Percentiles rank a stretch among this genome's conserved stretches.
Conservation (phyloP, 2,888 invertebrate genomes). For the Drosophila putrida region DNA sequence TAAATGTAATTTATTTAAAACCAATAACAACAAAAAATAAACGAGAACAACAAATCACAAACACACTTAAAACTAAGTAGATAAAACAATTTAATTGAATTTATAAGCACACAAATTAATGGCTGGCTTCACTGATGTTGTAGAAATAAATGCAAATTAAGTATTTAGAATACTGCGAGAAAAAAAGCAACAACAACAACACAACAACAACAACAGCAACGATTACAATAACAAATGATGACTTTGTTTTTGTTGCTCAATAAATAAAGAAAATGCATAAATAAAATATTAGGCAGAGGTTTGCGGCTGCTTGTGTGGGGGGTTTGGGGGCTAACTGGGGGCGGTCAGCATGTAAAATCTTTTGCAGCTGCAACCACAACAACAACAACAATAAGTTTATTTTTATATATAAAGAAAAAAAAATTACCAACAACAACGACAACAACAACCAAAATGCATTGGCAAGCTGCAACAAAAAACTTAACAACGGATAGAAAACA, state of each 20-base stretch:
- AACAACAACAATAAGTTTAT: conserved; percentile 25
- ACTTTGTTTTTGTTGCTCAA: conserved; percentile 68
- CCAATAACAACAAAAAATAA: conserved; percentile 24
- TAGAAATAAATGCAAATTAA: conserved; percentile 77
- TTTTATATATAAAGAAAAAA: conserved; percentile 6
- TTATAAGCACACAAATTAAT: conserved; percentile 75
- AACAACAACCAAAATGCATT: conserved; percentile 53
- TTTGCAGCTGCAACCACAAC: conserved; percentile 71
- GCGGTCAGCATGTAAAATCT: conserved; percentile 70
- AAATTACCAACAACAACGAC: conserved; percentile 20
- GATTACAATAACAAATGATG: conserved; percentile 53
- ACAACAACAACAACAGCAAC: conserved; percentile 24
- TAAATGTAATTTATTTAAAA: conserved; percentile 59
- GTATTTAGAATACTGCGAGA: conserved; percentile 74
- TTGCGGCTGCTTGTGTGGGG: conserved; percentile 2
- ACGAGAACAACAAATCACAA: conserved; percentile 56
- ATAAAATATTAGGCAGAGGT: conserved; percentile 72
- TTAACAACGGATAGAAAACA: conserved; percentile 80
- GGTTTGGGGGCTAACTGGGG: conserved; percentile 6
- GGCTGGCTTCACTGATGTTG: conserved; percentile 29
- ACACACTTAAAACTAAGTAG: conserved; percentile 50
- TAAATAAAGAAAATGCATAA: conserved; percentile 73
- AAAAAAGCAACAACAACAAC: conserved; percentile 27
- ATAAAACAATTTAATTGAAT: conserved; percentile 76
- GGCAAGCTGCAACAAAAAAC: conserved; percentile 58